Evolutionary conservation across 2,888 invertebrate genomes (phyloP).

Genomic region (Scaptomyza cyrtandrae): DNA sequence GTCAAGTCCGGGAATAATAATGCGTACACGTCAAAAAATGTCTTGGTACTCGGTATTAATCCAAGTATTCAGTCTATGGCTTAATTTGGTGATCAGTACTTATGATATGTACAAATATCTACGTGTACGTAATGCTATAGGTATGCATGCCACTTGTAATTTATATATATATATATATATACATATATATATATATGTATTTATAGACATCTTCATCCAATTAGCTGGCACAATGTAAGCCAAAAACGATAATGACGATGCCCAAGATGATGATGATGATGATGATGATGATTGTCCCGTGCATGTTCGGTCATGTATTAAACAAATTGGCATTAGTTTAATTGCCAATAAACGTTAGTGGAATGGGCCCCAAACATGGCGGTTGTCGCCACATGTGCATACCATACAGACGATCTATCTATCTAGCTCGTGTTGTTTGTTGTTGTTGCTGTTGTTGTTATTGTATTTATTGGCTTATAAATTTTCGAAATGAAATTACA

Average conservation of each 20-base stretch:
- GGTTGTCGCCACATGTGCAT: not conserved
- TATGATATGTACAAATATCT: not conserved
- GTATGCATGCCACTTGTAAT: not conserved
- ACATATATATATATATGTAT: slow-evolving; percentile 14
- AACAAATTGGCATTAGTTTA: slow-evolving; percentile 72
- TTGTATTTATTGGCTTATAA: slow-evolving; percentile 43
- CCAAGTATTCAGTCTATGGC: not conserved
- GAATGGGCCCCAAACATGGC: slow-evolving; percentile 3
- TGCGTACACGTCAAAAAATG: not conserved
- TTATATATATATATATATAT: slow-evolving; percentile 3
- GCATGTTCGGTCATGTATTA: slow-evolving; percentile 21
- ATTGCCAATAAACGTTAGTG: slow-evolving; percentile 53
- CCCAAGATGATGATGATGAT: slow-evolving; percentile 3
- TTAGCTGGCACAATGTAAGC: slow-evolving; percentile 35
- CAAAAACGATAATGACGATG: not conserved
- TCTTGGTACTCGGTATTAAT: not conserved
- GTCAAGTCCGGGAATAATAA: too few relatives aligned
- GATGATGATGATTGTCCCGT: slow-evolving; percentile 19
- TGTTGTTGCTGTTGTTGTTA: too few relatives aligned
- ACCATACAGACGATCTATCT: too few relatives aligned
- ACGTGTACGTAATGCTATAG: not conserved
- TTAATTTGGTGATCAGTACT: not conserved
- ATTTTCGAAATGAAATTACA: slow-evolving; percentile 61
- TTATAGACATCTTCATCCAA: slow-evolving; percentile 35
- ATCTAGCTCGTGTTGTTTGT: slow-evolving; percentile 21